Base-by-base conservation (phyloP, 64 coral and sea anemone genomes). In the Cladopsammia gracilis region DNA sequence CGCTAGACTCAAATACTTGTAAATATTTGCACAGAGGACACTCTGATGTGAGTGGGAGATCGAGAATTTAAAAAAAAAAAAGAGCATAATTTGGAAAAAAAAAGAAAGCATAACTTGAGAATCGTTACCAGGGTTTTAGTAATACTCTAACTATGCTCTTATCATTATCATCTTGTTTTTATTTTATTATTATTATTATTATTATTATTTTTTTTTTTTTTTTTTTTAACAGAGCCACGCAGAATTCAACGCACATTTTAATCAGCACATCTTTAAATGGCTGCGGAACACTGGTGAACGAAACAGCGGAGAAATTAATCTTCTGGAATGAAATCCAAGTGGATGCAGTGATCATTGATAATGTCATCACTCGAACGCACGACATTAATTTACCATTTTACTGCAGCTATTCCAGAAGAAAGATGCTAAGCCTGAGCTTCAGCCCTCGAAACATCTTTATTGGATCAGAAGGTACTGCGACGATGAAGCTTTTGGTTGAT, bases 251-350 rank as follows among this genome's bases (percentile, higher is more conserved):
- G 19, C 88, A 95, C 61, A 56, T 95, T 22, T 50, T 82, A 5
- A 85, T 95, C 56, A 78, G 80, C 60, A 90, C 93, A 26, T 7
- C 88, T 3, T 48, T 95, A 10, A 78, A 95, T 90, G 71, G 19
- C 13, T 95, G 93, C 57, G 93, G 93, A 84, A 95, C 93, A 71
- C 60, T 16, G 34, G 80, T 75, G 34, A 90, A 95, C 56, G 93
- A 95, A 71, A 95, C 93, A 59, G 11, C 85, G 7, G 71, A 78
- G 20, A 14, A 42, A 14, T 10, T 90, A 19, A 79, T 62, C 16
- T 95, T 95, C 71, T 44, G 73, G 23, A 95, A 95, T 71, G 88
- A 86, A 62, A 70, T 95, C 18, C 79, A 48, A 10, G 88, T 64
- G 12, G 80, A 91, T 62, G 83, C 81, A 12, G 19, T 70, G 7